Percentiles rank a stretch among this genome's conserved stretches.
Conservation (phyloP, 2,113 vertebrate species). For the Austrofundulus limnaeus region DNA sequence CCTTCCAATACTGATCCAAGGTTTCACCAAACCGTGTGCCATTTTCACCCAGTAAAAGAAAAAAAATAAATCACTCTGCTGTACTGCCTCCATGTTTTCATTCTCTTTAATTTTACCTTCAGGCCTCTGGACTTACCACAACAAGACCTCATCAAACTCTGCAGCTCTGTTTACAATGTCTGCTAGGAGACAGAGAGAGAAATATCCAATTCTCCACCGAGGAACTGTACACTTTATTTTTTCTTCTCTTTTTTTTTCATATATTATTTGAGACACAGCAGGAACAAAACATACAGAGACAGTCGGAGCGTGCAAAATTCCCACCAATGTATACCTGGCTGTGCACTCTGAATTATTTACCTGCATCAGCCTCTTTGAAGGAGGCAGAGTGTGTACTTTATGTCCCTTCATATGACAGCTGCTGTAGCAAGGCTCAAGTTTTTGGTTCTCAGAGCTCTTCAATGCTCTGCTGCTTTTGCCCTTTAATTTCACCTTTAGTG, state of each 20-base stretch:
- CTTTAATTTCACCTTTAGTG: slow-evolving; percentile 70
- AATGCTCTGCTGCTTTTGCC: slow-evolving; percentile 63
- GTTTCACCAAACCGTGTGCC: slow-evolving; percentile 35
- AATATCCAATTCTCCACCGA: slow-evolving; percentile 61
- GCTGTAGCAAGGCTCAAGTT: slow-evolving; percentile 53
- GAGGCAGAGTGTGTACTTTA: slow-evolving; percentile 47
- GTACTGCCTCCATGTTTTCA: slow-evolving; percentile 42
- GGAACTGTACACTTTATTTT: slow-evolving; percentile 35
- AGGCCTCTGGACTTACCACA: slow-evolving; percentile 51
- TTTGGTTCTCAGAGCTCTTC: slow-evolving; percentile 60
- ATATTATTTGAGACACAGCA: slow-evolving; percentile 64
- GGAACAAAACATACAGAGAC: slow-evolving; percentile 43
- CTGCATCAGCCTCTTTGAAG: slow-evolving; percentile 49
- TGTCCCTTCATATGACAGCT: slow-evolving; percentile 63
- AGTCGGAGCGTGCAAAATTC: slow-evolving; percentile 58
- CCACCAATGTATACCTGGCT: slow-evolving; percentile 48
- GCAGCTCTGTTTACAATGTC: slow-evolving; percentile 66
- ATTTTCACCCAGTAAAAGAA: slow-evolving; percentile 12
- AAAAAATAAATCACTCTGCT: slow-evolving; percentile 24
- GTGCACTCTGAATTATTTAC: slow-evolving; percentile 71
- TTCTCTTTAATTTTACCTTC: slow-evolving; percentile 62
- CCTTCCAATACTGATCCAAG: slow-evolving; percentile 26
- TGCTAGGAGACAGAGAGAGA: slow-evolving; percentile 52
- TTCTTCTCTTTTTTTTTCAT: slow-evolving; percentile 41
- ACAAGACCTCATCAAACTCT: slow-evolving; percentile 66